Conservation (phyloP, 2,113 vertebrate species). For the Myrmophylax atrothorax region DNA sequence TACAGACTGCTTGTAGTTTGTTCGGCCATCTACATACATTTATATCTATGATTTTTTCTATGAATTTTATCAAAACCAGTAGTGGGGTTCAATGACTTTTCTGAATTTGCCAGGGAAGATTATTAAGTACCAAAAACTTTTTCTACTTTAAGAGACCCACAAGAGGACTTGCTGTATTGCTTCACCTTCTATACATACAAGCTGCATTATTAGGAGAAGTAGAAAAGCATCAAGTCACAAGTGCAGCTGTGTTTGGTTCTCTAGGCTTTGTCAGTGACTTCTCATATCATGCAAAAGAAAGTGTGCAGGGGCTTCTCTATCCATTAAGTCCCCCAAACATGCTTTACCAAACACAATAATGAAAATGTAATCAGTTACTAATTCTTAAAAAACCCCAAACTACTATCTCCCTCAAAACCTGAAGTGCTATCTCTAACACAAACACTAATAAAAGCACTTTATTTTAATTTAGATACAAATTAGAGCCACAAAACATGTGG, state of each 20-base stretch:
- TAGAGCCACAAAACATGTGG: not conserved
- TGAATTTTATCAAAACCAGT: not conserved
- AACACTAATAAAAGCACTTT: not conserved
- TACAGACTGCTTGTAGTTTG: not conserved
- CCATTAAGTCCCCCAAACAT: not conserved
- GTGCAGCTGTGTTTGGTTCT: not conserved
- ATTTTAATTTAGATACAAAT: not conserved
- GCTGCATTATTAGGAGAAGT: fast-evolving
- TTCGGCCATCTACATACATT: not conserved
- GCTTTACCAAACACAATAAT: not conserved
- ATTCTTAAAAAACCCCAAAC: not conserved
- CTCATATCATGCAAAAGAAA: not conserved
- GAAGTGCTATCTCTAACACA: not conserved
- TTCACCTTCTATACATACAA: not conserved
- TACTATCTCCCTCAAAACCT: not conserved
- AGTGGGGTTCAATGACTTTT: not conserved
- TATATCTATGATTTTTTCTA: not conserved
- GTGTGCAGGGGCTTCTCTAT: not conserved
- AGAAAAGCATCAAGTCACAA: not conserved
- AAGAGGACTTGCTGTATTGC: not conserved
- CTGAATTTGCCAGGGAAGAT: not conserved
- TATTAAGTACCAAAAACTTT: not conserved
- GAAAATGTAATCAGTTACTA: not conserved
- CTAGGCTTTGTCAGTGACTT: not conserved
- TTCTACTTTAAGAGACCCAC: not conserved